Base-by-base conservation (phyloP, 2,888 invertebrate genomes). In the Liodrosophila aerea region DNA sequence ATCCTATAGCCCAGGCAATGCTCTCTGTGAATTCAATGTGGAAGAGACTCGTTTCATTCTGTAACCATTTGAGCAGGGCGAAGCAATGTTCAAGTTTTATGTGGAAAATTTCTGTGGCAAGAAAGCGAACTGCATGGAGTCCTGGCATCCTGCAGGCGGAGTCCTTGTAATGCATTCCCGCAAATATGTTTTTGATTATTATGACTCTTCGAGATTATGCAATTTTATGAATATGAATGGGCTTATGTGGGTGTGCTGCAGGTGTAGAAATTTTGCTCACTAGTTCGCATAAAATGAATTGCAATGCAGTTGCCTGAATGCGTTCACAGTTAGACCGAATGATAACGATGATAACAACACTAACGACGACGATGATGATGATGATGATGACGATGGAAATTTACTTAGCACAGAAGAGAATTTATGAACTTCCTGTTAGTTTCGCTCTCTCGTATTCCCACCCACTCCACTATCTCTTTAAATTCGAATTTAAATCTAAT, bases 111-210 rank as follows among this genome's bases (percentile, higher is more conserved):
- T 73, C 46, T 72, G 83, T 56, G 69, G 71, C 50, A 61, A 67
- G 37, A 51, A 63, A 46, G 51, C 67, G 36, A 31, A 30, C 40
- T 41, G 49, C 59, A 60, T 50, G 41, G 61, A 37, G 41, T 62
- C 39, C 16, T 4, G 3, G 15, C 33, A 9, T 39, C 11, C 29
- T 34, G 4, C 12, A 27, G 27, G 11, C 7, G 27, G 27, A 54
- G 49, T 43, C 46, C 47, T 34, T 43, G 53, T 50, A 65, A 60
- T 73, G 74, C 76, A 83, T 82, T 57, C 83, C 85, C 82, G 71
- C 86, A 82, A 85, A 84, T 84, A 84, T 86, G 85, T 75, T 86
- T 86, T 86, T 86, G 84, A 86, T 84, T 84, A 86, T 85, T 85
- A 78, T 78, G 85, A 74, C 83, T 82, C 83, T 86, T 86, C 80